These are phyloP conservation scores for Rhagium mordax DNA, from an alignment of 2,888 invertebrate genomes.

Conservation along the genomic window DNA sequence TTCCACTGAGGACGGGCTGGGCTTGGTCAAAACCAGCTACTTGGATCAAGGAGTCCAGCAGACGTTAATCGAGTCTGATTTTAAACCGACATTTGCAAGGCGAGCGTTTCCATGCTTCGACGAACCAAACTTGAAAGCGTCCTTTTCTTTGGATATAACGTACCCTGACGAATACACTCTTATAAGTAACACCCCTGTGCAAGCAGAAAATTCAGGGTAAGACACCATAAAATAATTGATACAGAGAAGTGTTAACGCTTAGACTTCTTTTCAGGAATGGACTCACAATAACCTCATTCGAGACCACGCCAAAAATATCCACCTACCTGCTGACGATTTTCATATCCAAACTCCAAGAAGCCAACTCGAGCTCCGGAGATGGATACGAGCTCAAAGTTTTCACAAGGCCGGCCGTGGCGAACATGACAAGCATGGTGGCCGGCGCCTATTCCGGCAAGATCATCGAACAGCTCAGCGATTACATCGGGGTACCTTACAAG, in stretches of 20 bases:
- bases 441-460: neutral
- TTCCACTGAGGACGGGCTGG: conserved; percentile 3
- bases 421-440: neutral
- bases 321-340: conserved; percentile 9
- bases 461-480: neutral
- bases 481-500: conserved; percentile 1
- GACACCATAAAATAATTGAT: neutral
- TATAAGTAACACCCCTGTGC: conserved; percentile 1
- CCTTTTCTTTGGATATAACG: neutral
- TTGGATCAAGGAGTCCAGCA: neutral
- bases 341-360: conserved; percentile 4
- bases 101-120: conserved; percentile 22
- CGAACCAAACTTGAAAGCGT: conserved; percentile 11
- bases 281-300: neutral
- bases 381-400: neutral
- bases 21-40: conserved; percentile 1
- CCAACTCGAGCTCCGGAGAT: neutral
- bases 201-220: neutral
- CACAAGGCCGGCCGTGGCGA: neutral
- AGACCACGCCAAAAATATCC: conserved; percentile 2
- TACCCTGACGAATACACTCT: neutral
- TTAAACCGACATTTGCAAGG: conserved; percentile 8
- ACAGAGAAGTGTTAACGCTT: too few species aligned
- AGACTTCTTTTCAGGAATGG: neutral
- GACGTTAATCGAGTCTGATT: neutral